Percentiles rank a stretch among this genome's conserved stretches.
These are phyloP conservation scores for Ptiloglossa arizonensis DNA, from an alignment of 1,140 invertebrate species.

Conservation along the genomic window DNA sequence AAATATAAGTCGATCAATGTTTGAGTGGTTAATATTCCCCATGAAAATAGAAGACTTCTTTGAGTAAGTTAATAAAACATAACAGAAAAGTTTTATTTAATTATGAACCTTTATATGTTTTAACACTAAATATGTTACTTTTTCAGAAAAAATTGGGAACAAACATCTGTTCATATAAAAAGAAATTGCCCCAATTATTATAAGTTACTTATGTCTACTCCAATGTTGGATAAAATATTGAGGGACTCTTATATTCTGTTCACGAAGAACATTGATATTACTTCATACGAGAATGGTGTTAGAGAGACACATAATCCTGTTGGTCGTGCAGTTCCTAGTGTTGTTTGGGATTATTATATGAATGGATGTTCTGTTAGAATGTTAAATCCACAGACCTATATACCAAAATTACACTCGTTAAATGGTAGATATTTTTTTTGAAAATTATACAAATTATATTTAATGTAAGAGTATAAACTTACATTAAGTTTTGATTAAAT, in stretches of 20 bases:
- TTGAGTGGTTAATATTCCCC: conserved; percentile 88
- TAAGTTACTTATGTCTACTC: conserved; percentile 88
- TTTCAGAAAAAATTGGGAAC: conserved; percentile 88
- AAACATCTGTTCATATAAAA: conserved; percentile 88
- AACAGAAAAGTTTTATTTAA: conserved; percentile 15
- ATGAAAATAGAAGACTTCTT: conserved; percentile 86
- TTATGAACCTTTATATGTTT: conserved; percentile 32
- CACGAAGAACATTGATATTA: conserved; percentile 95
- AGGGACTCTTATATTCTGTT: conserved; percentile 89
- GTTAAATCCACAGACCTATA: conserved; percentile 96
- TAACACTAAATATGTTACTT: conserved; percentile 34
- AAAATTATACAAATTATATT: not conserved
- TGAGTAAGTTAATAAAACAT: no score
- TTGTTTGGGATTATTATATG: conserved; percentile 95
- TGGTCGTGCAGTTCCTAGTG: conserved; percentile 88
- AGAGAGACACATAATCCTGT: conserved; percentile 94
- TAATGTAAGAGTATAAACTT: no score
- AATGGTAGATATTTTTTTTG: conserved; percentile 77
- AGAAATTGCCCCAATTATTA: conserved; percentile 87
- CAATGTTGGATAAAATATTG: conserved; percentile 90
- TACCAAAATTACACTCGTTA: conserved; percentile 84
- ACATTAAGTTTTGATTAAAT: not conserved
- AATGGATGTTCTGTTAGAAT: conserved; percentile 95
- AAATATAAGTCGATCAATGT: conserved; percentile 84
- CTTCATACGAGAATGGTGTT: conserved; percentile 89